A percentile compares a stretch with the other conserved stretches of the same genome.
Conservation (phyloP, 1,140 invertebrate species). For the Hylaeus volcanicus region DNA sequence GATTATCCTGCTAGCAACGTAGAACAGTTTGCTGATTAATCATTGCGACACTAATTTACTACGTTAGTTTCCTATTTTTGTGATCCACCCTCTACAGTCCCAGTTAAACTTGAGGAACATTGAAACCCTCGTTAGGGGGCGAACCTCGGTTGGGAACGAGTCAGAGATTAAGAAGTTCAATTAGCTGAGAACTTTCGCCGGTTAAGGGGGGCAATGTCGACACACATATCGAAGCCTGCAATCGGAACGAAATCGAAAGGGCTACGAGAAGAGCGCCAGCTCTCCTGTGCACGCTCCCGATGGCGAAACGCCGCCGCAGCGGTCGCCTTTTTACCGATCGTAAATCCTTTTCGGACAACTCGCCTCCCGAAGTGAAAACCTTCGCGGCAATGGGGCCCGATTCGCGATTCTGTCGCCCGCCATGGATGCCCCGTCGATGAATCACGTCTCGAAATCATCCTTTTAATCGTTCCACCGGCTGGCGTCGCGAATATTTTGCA, state of each 20-base stretch:
- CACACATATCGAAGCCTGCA: slow-evolving; percentile 31
- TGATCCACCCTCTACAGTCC: too few relatives aligned
- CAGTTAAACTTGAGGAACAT: too few relatives aligned
- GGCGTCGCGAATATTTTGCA: neutral
- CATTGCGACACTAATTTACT: too few relatives aligned
- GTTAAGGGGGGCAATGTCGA: slow-evolving; percentile 56
- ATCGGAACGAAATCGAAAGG: slow-evolving; percentile 66
- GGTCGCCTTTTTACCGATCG: slow-evolving; percentile 53
- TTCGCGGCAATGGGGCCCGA: slow-evolving; percentile 27
- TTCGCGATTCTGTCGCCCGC: slow-evolving; percentile 6
- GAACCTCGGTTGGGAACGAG: neutral
- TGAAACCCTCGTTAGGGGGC: neutral
- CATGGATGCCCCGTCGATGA: slow-evolving; percentile 38
- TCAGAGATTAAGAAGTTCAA: slow-evolving; percentile 43
- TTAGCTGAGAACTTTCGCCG: slow-evolving; percentile 47
- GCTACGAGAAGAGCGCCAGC: slow-evolving; percentile 38
- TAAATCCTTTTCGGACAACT: slow-evolving; percentile 62
- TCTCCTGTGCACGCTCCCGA: slow-evolving; percentile 35
- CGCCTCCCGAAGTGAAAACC: slow-evolving; percentile 50
- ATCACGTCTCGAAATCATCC: slow-evolving; percentile 41
- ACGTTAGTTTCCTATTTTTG: too few relatives aligned
- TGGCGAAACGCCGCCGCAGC: slow-evolving; percentile 52
- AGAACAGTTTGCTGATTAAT: too few relatives aligned
- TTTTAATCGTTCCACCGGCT: neutral
- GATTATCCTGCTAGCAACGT: too few relatives aligned